Conservation (phyloP, 2,797 vertebrate species). For the Notolepis coatsorum region DNA sequence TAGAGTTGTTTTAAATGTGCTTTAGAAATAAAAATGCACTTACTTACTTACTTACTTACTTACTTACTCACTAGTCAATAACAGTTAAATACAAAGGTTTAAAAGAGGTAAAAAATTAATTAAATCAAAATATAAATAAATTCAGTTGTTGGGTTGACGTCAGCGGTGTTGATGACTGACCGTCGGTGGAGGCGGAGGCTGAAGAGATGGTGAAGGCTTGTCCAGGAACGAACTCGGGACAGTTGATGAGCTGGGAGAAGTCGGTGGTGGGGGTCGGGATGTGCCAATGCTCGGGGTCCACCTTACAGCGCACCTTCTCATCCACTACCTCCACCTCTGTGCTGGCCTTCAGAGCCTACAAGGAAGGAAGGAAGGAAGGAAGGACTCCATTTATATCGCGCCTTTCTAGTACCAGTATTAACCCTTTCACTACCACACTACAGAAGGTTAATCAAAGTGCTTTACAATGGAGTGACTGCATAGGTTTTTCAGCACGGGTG, state of each 20-base stretch:
- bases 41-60: too few species aligned
- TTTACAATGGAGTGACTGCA: too few species aligned
- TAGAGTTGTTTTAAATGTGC: too few species aligned
- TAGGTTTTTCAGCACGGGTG: too few species aligned
- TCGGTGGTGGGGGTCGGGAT: constrained; percentile 88
- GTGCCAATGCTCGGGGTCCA: constrained; percentile 94
- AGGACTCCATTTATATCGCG: too few species aligned
- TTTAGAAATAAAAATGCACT: too few species aligned
- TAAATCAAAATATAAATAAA: too few species aligned
- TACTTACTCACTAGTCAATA: too few species aligned
- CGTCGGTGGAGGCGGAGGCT: constrained; percentile 66
- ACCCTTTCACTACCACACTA: too few species aligned
- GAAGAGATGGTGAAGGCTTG: constrained; percentile 83
- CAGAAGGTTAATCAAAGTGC: too few species aligned
- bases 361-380: background rate
- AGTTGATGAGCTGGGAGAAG: constrained; percentile 91
- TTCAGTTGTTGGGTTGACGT: background rate
- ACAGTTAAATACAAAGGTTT: too few species aligned
- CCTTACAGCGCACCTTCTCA: constrained; percentile 89
- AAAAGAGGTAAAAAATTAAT: background rate
- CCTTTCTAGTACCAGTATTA: too few species aligned
- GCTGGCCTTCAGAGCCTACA: constrained; percentile 92
- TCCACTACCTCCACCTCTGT: constrained; percentile 92
- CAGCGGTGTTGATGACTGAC: constrained; percentile 52
- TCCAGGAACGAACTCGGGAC: constrained; percentile 89